Conservation (phyloP, 2,888 invertebrate species). For the Aphidius colemani region DNA sequence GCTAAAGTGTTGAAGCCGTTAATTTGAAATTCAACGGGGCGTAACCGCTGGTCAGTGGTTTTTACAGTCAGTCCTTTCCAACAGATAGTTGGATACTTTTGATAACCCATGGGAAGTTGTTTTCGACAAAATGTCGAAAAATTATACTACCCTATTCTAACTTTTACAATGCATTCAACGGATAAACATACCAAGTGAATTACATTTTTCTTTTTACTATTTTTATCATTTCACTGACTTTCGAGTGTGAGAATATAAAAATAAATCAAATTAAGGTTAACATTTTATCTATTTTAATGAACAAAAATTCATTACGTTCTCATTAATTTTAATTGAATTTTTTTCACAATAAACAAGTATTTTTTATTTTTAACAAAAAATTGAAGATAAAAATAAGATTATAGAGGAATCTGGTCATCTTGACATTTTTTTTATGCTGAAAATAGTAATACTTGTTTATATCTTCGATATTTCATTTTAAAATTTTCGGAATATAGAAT, state of each 20-base stretch:
- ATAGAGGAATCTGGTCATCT: no score
- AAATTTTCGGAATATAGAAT: background rate
- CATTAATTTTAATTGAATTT: no score
- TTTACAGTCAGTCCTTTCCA: conserved; percentile 5
- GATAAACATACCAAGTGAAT: background rate
- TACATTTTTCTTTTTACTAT: no score
- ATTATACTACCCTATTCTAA: background rate
- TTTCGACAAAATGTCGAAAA: background rate
- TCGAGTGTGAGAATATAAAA: no score
- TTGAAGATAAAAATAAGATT: no score
- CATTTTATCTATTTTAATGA: no score
- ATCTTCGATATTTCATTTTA: background rate
- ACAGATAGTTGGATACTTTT: background rate
- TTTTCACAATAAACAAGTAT: no score
- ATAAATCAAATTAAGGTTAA: no score
- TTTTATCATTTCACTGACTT: no score
- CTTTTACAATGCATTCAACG: background rate
- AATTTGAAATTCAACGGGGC: conserved; percentile 14
- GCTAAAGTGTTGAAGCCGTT: background rate
- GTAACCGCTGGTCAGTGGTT: conserved; percentile 10
- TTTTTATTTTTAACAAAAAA: no score
- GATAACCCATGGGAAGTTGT: conserved; percentile 4
- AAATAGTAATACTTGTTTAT: background rate
- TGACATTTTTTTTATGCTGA: background rate
- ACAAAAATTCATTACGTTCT: no score